Base-by-base conservation (phyloP, 2,888 invertebrate genomes). In the Heliothis peltigera region DNA sequence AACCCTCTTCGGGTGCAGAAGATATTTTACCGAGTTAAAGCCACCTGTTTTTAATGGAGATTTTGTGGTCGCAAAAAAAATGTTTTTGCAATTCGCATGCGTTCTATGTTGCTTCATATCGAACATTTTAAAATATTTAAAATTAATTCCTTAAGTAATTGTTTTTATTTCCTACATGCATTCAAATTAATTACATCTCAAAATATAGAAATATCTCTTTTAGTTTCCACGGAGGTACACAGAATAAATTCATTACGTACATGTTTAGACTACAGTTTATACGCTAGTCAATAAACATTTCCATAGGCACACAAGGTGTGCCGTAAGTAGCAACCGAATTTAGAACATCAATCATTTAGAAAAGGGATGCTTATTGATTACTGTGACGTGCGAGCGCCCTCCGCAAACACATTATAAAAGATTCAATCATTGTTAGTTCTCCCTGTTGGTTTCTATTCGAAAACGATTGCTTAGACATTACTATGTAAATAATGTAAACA, bases 321-420 rank as follows among this genome's bases (percentile, higher is more conserved):
- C 42, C 19, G 48, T 60, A 74, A 74, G 55, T 53, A 46, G 39
- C 18, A 8, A 21, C 42, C 56, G 48, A 74, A 57, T 74, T 71
- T 71, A 53, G 68, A 56, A 71, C 70, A 71, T 71, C 70, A 74
- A 71, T 71, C 70, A 71, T 68, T 61, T 61, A 48, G 68, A 60
- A 73, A 60, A 52, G 74, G 70, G 74, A 73, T 54, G 60, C 32
- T 68, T 74, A 70, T 74, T 60, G 74, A 71, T 68, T 74, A 43
- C 32, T 61, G 52, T 54, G 68, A 44, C 48, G 60, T 17, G 39
- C 21, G 49, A 44, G 51, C n/a, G 44, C 25, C 19, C 22, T 60
- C 67, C 55, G 8, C 42, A 21, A 59, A 58, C 49, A 54, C 35
- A 43, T 52, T 56, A 61, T 64, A 66, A 19, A 17, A 48, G 35